A percentile compares a stretch with the other conserved stretches of the same genome.
Conservation (phyloP, 2,113 vertebrate species). For the Brachirus orientalis region DNA sequence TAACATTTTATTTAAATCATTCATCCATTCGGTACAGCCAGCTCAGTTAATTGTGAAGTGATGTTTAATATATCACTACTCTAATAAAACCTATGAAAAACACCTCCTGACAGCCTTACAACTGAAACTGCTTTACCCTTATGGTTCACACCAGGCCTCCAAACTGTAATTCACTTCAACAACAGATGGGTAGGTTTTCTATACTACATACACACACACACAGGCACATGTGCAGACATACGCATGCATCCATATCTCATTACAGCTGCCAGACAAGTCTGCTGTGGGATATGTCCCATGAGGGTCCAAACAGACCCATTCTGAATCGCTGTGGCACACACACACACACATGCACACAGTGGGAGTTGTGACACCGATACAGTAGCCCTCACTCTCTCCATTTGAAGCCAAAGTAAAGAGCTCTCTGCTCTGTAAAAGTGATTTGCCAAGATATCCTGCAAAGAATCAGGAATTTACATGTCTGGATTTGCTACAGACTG, state of each 20-base stretch:
- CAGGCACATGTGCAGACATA: slow-evolving; percentile 18
- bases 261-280: slow-evolving; percentile 73
- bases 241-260: slow-evolving; percentile 62
- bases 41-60: slow-evolving; percentile 45
- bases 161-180: slow-evolving; percentile 55
- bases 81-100: slow-evolving; percentile 57
- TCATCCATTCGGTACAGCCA: slow-evolving; percentile 18
- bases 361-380: slow-evolving; percentile 66
- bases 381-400: slow-evolving; percentile 65
- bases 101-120: slow-evolving; percentile 54
- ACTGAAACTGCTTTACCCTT: slow-evolving; percentile 46
- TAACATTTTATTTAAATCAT: slow-evolving; percentile 30
- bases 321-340: slow-evolving; percentile 43
- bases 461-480: slow-evolving; percentile 76
- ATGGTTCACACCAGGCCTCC: slow-evolving; percentile 24
- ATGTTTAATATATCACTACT: slow-evolving; percentile 46
- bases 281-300: slow-evolving; percentile 60
- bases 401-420: slow-evolving; percentile 79
- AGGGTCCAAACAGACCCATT: slow-evolving; percentile 59
- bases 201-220: slow-evolving; percentile 26
- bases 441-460: slow-evolving; percentile 78
- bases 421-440: slow-evolving; percentile 77
- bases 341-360: slow-evolving; percentile 39
- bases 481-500: slow-evolving; percentile 72
- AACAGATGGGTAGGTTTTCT: slow-evolving; percentile 56